Evolutionary conservation across 2,888 invertebrate genomes (phyloP), one percentile per base, ranked within the genome.

Genomic region (Philaethria dido): DNA sequence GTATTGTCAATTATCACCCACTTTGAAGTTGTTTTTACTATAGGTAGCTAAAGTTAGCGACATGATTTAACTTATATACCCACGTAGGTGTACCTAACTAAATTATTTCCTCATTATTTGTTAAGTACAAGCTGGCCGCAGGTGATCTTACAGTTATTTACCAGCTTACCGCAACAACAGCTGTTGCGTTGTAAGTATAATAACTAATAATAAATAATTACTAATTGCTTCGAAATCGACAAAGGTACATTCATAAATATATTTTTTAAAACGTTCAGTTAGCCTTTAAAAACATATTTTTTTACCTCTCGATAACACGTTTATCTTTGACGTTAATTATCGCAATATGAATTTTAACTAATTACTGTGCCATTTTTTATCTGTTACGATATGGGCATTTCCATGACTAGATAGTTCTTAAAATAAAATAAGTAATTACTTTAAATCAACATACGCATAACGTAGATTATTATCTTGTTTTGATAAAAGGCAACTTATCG

Each of bases 161-260:
- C 42, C 57, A 57, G 57, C 57, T 57, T 57, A 57, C 57, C 57
- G 42, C 57, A 52, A 57, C n/a, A 42, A 42, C 57, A 57, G 57
- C 57, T 57, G 57, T 57, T 57, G 42, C 42, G 57, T 57, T 42
- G 57, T 42, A 42, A 57, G 14, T 57, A 57, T 57, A 57, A 57
- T 57, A 57, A 57, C 57, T 57, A 57, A 57, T 57, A 57, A 42
- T 57, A 57, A 57, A 57, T 57, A 57, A 57, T 42, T 9, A 57
- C 20, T 57, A 57, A 25, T 20, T 57, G 25, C 42, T 57, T 25
- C 42, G 22, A 25, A 57, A 57, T 25, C 42, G 42, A 57, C 25
- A 16, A 42, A 25, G 2, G 0, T 52, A 29, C 11, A 16, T 52
- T 16, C 9, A 39, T 42, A 42, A 57, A 5, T 2, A 20, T 18